Conservation (phyloP, 2,888 invertebrate genomes). For the Bimastos eiseni region DNA sequence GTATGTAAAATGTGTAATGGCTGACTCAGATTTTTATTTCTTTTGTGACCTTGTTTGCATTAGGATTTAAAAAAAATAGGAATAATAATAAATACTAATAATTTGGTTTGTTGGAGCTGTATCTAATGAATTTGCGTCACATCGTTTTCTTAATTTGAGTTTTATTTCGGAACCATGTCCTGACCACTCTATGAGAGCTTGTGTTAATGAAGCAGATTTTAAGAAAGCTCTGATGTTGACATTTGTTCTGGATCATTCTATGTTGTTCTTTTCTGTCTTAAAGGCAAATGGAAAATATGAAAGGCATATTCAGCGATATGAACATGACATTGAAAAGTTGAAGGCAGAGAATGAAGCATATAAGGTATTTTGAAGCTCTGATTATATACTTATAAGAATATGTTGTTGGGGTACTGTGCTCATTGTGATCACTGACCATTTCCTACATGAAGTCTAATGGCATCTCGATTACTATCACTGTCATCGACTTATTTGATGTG, state of each 20-base stretch:
- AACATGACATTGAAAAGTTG: conserved; percentile 3
- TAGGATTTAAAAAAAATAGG: no score
- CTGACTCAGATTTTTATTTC: no score
- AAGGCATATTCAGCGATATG: not conserved
- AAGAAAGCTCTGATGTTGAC: not conserved
- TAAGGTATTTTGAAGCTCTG: conserved; percentile 7
- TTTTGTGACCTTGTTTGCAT: no score
- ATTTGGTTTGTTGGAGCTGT: no score
- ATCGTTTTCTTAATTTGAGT: not conserved
- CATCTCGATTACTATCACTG: no score
- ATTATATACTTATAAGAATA: not conserved
- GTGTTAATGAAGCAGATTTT: not conserved
- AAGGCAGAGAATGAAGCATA: conserved; percentile 16
- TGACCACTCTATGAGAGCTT: not conserved
- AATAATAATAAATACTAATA: no score
- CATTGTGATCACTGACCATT: no score
- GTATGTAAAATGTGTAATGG: no score
- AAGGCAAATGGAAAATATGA: conserved; percentile 2
- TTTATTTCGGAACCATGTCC: not conserved
- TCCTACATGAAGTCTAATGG: no score
- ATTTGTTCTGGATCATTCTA: not conserved
- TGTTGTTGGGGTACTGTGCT: no score
- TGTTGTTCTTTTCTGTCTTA: not conserved
- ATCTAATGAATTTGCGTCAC: no score
- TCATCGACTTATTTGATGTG: no score